Conservation (phyloP, 2,113 vertebrate species). For the Mellivora capensis region DNA sequence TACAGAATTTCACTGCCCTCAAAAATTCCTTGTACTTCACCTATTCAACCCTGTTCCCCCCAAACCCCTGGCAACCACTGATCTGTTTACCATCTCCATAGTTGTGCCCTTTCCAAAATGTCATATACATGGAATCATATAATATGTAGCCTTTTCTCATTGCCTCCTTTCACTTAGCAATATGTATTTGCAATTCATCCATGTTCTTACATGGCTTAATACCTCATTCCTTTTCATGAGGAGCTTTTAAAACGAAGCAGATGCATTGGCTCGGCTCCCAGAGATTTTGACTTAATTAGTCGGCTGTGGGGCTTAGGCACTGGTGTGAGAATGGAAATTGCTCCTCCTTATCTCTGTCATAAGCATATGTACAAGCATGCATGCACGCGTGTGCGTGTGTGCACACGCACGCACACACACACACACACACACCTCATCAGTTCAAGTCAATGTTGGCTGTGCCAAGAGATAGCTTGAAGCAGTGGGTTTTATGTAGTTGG, state of each 20-base stretch:
- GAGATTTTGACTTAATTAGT: conserved; percentile 17
- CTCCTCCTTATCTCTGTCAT: neutral
- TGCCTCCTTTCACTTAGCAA: neutral
- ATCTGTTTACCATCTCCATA: neutral
- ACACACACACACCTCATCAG: neutral
- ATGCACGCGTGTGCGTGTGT: rapidly evolving
- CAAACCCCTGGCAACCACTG: neutral
- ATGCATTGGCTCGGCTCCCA: neutral
- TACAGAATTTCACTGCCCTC: neutral
- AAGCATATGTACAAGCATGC: neutral
- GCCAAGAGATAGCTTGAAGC: neutral
- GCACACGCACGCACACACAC: neutral
- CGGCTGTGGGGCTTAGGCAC: neutral
- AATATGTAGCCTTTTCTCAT: neutral
- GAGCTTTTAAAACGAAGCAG: conserved; percentile 11
- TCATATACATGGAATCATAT: neutral
- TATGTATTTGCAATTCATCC: neutral
- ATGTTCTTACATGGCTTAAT: neutral
- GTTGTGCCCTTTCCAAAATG: neutral
- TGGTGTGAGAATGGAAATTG: neutral
- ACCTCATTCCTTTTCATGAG: neutral
- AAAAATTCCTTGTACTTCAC: neutral
- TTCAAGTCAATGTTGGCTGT: neutral
- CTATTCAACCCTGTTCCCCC: neutral
- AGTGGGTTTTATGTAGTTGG: neutral